Conservation (phyloP, 2,888 invertebrate species). For the Sialis fuliginosa region DNA sequence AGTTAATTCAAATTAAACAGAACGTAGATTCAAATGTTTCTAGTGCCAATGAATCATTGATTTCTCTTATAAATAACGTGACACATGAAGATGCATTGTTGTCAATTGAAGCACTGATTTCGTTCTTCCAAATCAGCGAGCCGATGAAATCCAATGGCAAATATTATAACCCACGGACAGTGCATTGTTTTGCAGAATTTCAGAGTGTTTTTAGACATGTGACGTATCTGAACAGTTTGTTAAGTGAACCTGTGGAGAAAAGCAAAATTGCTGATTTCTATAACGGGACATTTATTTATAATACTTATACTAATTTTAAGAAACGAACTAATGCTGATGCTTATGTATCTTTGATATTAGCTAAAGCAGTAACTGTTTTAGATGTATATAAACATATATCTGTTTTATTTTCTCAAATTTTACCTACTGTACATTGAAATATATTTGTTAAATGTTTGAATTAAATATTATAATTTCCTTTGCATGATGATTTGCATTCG, state of each 20-base stretch:
- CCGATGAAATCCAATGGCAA: constrained; percentile 33
- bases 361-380: too few species aligned
- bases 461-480: too few species aligned
- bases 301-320: constrained; percentile 43
- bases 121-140: constrained; percentile 37
- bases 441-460: too few species aligned
- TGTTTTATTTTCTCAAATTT: too few species aligned
- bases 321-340: constrained; percentile 31
- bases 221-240: constrained; percentile 43
- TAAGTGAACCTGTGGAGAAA: constrained; percentile 37
- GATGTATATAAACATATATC: too few species aligned
- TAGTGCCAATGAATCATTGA: constrained; percentile 17
- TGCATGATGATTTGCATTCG: too few species aligned
- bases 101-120: constrained; percentile 36
- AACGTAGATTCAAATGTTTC: constrained; percentile 7
- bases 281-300: constrained; percentile 62
- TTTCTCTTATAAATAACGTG: constrained; percentile 31
- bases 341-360: constrained; percentile 23
- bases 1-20: constrained; percentile 20
- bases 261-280: constrained; percentile 42
- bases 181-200: constrained; percentile 47
- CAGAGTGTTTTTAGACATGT: constrained; percentile 42
- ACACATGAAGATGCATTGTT: constrained; percentile 36
- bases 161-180: constrained; percentile 33
- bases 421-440: too few species aligned